These are phyloP conservation scores for Enteromius mattozi DNA, from an alignment of 2,797 vertebrate genomes.

Conservation along the genomic window DNA sequence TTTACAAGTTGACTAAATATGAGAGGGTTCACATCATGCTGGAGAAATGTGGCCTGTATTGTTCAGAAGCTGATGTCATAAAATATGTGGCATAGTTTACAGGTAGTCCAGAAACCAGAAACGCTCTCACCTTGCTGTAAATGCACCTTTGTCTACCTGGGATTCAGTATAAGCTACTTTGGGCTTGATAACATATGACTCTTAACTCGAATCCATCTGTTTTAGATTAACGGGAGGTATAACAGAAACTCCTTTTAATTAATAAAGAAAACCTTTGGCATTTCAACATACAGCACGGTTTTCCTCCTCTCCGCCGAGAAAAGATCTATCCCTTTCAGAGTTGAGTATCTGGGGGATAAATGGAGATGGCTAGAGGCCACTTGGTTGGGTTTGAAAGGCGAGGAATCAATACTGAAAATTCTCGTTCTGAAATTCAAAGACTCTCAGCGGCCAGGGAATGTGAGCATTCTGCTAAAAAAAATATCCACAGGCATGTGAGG, in stretches of 20 bases:
- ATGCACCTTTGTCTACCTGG: conserved; percentile 40
- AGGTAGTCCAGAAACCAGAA: conserved; percentile 26
- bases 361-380: conserved; percentile 24
- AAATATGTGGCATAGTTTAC: conserved; percentile 14
- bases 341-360: conserved; percentile 10
- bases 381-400: conserved; percentile 8
- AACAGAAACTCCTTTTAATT: conserved; percentile 26
- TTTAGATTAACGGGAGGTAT: conserved; percentile 44
- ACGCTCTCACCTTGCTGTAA: conserved; percentile 23
- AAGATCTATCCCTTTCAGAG: background rate
- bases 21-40: conserved; percentile 32
- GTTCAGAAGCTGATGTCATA: conserved; percentile 38
- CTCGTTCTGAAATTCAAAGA: conserved; percentile 26
- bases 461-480: conserved; percentile 20
- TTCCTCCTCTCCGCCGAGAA: background rate
- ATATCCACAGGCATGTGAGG: conserved; percentile 39
- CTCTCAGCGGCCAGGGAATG: conserved; percentile 36
- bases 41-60: conserved; percentile 52
- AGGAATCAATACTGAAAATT: conserved; percentile 3
- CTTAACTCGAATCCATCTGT: conserved; percentile 35
- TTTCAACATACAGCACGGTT: conserved; percentile 1
- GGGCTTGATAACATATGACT: conserved; percentile 24
- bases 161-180: background rate
- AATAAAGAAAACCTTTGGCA: conserved; percentile 41
- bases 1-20: conserved; percentile 50